Conservation (phyloP, 1,140 invertebrate genomes). For the Copidosoma floridanum region DNA sequence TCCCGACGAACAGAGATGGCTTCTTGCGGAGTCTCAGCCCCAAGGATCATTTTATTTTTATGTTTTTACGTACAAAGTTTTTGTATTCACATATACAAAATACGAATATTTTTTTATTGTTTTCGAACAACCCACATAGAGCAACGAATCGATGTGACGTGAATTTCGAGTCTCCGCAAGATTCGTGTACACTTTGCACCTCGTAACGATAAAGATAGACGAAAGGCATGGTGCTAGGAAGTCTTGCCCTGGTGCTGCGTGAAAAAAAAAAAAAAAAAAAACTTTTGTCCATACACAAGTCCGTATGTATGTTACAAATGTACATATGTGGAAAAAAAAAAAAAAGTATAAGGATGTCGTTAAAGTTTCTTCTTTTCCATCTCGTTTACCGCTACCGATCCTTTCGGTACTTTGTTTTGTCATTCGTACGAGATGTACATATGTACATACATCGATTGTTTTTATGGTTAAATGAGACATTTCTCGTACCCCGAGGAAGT, state of each 20-base stretch:
- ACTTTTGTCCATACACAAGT: too few species aligned
- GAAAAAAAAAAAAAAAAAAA: slow-evolving; percentile 1
- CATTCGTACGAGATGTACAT: slow-evolving; percentile 8
- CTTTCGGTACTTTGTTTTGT: slow-evolving; percentile 18
- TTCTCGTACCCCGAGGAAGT: too few species aligned
- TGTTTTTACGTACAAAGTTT: too few species aligned
- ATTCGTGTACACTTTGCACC: background rate
- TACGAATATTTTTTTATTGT: too few species aligned
- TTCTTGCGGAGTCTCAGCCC: too few species aligned
- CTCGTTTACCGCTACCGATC: background rate
- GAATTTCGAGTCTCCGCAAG: background rate
- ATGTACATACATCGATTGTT: background rate
- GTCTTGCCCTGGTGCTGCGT: slow-evolving; percentile 43
- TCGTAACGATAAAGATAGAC: background rate
- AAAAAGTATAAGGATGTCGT: background rate
- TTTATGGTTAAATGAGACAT: too few species aligned
- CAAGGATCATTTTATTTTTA: too few species aligned
- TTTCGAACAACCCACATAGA: too few species aligned
- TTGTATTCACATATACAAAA: too few species aligned
- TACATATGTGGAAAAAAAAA: too few species aligned
- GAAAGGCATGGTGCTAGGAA: slow-evolving; percentile 48
- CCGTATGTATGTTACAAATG: too few species aligned
- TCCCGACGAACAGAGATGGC: background rate
- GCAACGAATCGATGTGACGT: too few species aligned
- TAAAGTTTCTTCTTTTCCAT: background rate